Base-by-base conservation (phyloP, 2,113 vertebrate genomes). In the Psittacula cyanocephala region DNA sequence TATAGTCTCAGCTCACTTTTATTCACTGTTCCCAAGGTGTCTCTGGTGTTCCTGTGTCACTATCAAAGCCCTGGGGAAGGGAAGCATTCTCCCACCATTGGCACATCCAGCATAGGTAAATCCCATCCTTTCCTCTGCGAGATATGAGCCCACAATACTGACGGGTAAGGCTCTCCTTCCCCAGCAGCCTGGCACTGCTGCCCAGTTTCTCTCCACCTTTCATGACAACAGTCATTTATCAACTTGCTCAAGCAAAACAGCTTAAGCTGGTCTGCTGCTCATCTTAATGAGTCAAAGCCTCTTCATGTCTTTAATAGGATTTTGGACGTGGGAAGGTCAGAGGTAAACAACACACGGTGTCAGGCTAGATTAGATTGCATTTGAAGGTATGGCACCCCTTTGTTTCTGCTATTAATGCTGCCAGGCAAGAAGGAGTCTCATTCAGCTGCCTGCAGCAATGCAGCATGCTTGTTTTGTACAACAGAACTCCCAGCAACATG, bases 241-340 rank as follows among this genome's bases (percentile, higher is more conserved):
- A 92, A 35, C 82, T 65, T 93, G 12, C 88, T 93, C 70, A 86
- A 90, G 93, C 79, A 92, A 76, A 95, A 41, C 80, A 78, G 68
- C 60, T 91, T 83, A 91, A 69, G 67, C 75, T 89, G 79, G n/a
- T 43, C 83, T 89, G 65, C 89, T 81, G 39, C 83, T 95, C 70
- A 81, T 89, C 81, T 13, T 81, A 71, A 83, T 33, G 60, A 93
- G 55, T 69, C 60, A 88, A 91, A 94, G 18, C 20, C 37, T 94
- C 79, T 83, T 86, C 71, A 27, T 44, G 31, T 71, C 70, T 87
- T 71, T 78, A 60, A 35, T 8, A 76, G 65, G 86, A 90, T 77
- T 92, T 82, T 57, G 31, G 86, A 72, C 29, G 15, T 41, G 59
- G 22, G 63, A n/a, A 94, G 92, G 88, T 86, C 92, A 93, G 63